Percentiles rank a stretch among this genome's conserved stretches.
Conservation (phyloP, 2,113 vertebrate genomes). For the Hemiprocne comata region DNA sequence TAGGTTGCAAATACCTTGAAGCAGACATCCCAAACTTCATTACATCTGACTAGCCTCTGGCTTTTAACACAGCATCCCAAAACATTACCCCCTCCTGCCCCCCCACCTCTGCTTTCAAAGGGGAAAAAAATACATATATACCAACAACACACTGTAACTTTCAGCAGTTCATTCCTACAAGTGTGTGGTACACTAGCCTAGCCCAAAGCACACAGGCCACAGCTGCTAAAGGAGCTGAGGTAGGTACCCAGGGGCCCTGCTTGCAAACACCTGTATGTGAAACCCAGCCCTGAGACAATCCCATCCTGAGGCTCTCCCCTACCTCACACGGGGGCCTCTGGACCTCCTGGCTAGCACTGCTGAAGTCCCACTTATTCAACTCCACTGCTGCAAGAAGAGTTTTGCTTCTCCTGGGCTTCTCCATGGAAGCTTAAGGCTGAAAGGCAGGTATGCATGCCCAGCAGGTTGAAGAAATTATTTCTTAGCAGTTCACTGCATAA, state of each 20-base stretch:
- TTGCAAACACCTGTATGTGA: background rate
- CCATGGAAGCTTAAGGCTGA: background rate
- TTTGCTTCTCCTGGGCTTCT: background rate
- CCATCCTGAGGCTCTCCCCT: too few relatives aligned
- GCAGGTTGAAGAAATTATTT: background rate
- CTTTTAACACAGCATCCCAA: background rate
- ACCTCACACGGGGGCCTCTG: accelerated
- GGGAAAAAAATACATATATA: background rate
- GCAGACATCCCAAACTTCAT: background rate
- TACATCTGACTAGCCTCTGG: conserved; percentile 13
- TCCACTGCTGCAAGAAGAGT: background rate
- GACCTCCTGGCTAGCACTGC: background rate
- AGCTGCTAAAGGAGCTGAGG: background rate
- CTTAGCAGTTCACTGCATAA: background rate
- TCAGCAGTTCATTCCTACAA: background rate
- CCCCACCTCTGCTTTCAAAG: background rate
- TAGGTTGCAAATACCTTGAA: background rate
- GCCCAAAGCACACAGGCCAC: background rate
- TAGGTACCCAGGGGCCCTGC: background rate
- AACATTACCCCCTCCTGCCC: background rate
- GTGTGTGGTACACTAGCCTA: background rate
- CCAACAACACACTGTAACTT: background rate
- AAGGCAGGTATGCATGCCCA: background rate
- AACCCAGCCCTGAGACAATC: background rate
- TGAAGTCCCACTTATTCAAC: background rate